phyloP scores from a whole-genome alignment of 2,797 vertebrate genomes.

The Hemitrygon akajei region DNA sequence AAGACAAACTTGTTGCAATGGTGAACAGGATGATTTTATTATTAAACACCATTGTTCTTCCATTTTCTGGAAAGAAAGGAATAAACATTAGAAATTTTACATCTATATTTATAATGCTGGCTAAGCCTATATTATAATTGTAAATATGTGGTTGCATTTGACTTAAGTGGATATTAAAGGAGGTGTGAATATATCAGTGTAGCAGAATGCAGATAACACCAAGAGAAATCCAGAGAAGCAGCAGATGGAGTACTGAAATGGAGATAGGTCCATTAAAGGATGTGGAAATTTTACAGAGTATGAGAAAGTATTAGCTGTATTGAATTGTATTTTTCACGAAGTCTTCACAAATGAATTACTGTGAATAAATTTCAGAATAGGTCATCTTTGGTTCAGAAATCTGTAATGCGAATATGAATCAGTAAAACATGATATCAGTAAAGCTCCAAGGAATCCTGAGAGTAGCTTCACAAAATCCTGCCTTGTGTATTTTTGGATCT shows the following conservation, averaged over 20 bases:
- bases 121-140: too few relatives aligned
- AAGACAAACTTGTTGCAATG: neutral
- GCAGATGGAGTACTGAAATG: neutral
- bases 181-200: neutral
- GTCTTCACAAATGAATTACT: neutral
- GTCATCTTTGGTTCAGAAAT: neutral
- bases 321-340: neutral
- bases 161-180: neutral
- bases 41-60: neutral
- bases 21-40: neutral
- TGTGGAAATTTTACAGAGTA: neutral
- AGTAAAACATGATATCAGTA: neutral
- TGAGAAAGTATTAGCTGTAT: neutral
- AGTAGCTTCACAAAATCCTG: neutral
- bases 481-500: neutral
- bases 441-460: neutral
- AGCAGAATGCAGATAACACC: neutral
- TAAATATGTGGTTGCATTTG: neutral
- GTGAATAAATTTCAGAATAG: conserved; percentile 1
- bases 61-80: neutral
- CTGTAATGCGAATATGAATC: neutral
- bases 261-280: conserved; percentile 2
- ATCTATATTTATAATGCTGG: too few relatives aligned
- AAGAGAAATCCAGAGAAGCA: neutral
- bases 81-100: neutral